A percentile compares a stretch with the other conserved stretches of the same genome.
These are phyloP conservation scores for Sternotherus odoratus DNA, from an alignment of 2,797 vertebrate species.

Conservation along the genomic window DNA sequence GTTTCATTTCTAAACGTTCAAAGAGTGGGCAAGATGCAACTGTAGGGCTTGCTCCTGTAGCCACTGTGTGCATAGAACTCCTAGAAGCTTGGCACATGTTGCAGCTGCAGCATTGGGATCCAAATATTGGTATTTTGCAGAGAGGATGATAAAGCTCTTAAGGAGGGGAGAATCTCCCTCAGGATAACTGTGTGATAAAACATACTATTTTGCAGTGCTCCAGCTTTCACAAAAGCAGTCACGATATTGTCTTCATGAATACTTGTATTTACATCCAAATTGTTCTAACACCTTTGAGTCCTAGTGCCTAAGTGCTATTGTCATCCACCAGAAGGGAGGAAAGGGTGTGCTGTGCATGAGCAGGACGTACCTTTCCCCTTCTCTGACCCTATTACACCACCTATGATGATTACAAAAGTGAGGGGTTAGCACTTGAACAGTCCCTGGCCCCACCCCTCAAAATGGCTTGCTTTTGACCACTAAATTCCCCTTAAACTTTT, in stretches of 20 bases:
- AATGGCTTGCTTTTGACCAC: not conserved
- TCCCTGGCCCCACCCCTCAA: accelerated
- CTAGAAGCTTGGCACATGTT: not conserved
- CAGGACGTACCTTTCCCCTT: not conserved
- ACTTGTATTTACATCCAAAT: not conserved
- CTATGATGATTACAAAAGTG: not conserved
- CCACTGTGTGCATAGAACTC: not conserved
- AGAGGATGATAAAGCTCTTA: constrained; percentile 10
- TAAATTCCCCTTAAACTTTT: not conserved
- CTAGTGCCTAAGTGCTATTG: constrained; percentile 5
- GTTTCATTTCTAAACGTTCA: not conserved
- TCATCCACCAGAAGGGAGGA: not conserved
- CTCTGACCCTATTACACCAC: not conserved
- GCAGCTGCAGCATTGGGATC: not conserved
- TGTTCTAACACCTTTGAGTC: constrained; percentile 12
- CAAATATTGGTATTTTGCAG: not conserved
- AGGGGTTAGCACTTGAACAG: not conserved
- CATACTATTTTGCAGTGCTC: constrained; percentile 5
- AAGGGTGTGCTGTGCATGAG: not conserved
- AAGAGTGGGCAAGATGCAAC: constrained; percentile 11
- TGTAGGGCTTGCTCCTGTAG: constrained; percentile 13
- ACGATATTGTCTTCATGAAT: not conserved
- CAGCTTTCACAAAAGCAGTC: not conserved
- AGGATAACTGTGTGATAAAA: constrained; percentile 20
- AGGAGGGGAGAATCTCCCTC: not conserved